A percentile compares a stretch with the other conserved stretches of the same genome.
These are phyloP conservation scores for Todiramphus saurophagus DNA, from an alignment of 2,113 vertebrate species.

Conservation along the genomic window DNA sequence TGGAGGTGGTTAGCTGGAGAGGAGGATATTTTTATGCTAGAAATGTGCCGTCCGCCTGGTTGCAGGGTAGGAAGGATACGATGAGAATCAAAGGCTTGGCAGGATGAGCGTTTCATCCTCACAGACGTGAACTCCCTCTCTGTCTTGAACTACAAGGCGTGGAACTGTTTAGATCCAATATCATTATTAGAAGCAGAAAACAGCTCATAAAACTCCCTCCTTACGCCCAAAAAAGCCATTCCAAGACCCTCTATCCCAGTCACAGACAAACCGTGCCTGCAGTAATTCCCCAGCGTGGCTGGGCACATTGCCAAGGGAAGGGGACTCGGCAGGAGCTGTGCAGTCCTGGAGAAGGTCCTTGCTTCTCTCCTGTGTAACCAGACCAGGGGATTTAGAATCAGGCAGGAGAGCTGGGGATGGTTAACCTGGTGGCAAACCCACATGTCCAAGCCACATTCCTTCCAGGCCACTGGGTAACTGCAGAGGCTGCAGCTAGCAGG, in stretches of 20 bases:
- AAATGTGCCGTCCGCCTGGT: constrained; percentile 49
- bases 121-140: constrained; percentile 17
- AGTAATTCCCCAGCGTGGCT: not conserved
- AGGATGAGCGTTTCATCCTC: not conserved
- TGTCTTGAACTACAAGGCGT: not conserved
- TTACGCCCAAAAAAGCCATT: constrained; percentile 9
- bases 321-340: not conserved
- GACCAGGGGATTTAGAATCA: not conserved
- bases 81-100: constrained; percentile 55
- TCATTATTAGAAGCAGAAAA: constrained; percentile 53
- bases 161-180: constrained; percentile 2
- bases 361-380: not conserved
- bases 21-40: constrained; percentile 36
- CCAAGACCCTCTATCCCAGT: not conserved
- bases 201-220: constrained; percentile 17
- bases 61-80: constrained; percentile 28
- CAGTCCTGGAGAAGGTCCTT: not conserved
- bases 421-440: not conserved
- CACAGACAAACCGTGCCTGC: not conserved
- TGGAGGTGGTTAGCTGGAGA: constrained; percentile 52
- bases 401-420: not conserved
- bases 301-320: not conserved
- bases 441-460: rapidly evolving
- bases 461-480: rapidly evolving
- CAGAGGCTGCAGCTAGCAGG: not conserved